Evolutionary conservation across 2,797 vertebrate species (phyloP), one percentile per base, ranked within the genome.

Genomic region (Hippocampus kuda): DNA sequence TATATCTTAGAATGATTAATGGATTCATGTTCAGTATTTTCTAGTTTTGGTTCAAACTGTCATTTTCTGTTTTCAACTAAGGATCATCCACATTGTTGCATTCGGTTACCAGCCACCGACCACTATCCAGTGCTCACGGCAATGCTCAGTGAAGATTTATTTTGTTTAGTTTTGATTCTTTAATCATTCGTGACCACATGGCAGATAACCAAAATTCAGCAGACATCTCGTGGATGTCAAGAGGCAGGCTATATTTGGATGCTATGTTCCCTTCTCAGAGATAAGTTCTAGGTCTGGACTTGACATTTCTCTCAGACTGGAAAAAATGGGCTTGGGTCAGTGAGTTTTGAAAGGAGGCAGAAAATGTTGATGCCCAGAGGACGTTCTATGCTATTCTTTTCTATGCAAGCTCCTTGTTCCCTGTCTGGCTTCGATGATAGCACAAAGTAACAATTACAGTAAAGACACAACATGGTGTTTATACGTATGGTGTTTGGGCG

Each of bases 181-280:
- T 84, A 80, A 86, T 86, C 81, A 81, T 85, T 82, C 86, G 82
- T 83, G 85, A 85, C 86, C 85, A 67, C 73, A 81, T 88, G 86
- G 86, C 86, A 81, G 79, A 38, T 66, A 5, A 79, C 84, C 87
- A 88, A 80, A 88, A 82, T 82, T 75, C 78, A 75, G 76, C 78
- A 81, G 81, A 84, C 72, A 81, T 73, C 69, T 82, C 80, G 83
- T 88, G 70, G 81, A 79, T 87, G 85, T 86, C 77, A 80, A 82
- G 82, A 85, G 81, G 80, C 71, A 34, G 75, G 75, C 87, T 90
- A 88, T 88, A 88, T 89, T 88, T 89, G 84, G 85, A 85, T 77
- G 77, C 81, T 81, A 54, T 84, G 85, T 85, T 89, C 80, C 75
- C 79, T 79, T 87, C 80, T 81, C 65, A 82, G 81, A 85, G 75